A percentile compares a stretch with the other conserved stretches of the same genome.
Evolutionary conservation across 2,797 vertebrate species (phyloP).

Genomic region (Clarias fuscus): DNA sequence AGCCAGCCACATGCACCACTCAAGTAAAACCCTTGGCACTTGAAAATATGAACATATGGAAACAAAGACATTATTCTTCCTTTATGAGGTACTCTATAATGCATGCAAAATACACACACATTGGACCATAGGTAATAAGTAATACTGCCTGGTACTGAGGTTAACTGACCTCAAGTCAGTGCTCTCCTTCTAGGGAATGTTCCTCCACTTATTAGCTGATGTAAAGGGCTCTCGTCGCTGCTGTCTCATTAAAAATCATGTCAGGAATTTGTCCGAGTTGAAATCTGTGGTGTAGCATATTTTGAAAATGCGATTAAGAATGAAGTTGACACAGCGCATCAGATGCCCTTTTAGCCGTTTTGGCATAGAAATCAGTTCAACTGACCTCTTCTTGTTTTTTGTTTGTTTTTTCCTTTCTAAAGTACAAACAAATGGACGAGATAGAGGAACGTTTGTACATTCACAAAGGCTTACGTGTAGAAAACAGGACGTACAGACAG

Average conservation of each 20-base stretch:
- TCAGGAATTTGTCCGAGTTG: neutral
- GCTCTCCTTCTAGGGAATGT: constrained; percentile 36
- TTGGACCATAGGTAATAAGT: constrained; percentile 52
- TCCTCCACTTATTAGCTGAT: constrained; percentile 25
- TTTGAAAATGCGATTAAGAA: constrained; percentile 40
- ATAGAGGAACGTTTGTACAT: constrained; percentile 68
- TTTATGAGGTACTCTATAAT: constrained; percentile 62
- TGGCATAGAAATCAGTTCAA: constrained; percentile 62
- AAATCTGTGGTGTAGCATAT: constrained; percentile 37
- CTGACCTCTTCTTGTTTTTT: constrained; percentile 59
- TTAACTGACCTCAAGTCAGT: constrained; percentile 43
- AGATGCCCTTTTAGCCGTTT: constrained; percentile 47
- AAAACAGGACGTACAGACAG: constrained; percentile 63
- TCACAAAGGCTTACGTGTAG: constrained; percentile 73
- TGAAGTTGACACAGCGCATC: constrained; percentile 14
- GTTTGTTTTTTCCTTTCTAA: constrained; percentile 43
- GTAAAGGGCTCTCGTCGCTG: constrained; percentile 39
- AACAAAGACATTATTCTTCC: constrained; percentile 46
- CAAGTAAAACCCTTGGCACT: constrained; percentile 69
- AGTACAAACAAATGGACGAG: constrained; percentile 60
- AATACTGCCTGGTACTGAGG: constrained; percentile 56
- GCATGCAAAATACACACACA: constrained; percentile 68
- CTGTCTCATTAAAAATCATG: constrained; percentile 9
- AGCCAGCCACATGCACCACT: constrained; percentile 49
- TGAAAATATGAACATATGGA: constrained; percentile 55